Conservation (phyloP, 1,140 invertebrate species). For the Brachionus rubens region DNA sequence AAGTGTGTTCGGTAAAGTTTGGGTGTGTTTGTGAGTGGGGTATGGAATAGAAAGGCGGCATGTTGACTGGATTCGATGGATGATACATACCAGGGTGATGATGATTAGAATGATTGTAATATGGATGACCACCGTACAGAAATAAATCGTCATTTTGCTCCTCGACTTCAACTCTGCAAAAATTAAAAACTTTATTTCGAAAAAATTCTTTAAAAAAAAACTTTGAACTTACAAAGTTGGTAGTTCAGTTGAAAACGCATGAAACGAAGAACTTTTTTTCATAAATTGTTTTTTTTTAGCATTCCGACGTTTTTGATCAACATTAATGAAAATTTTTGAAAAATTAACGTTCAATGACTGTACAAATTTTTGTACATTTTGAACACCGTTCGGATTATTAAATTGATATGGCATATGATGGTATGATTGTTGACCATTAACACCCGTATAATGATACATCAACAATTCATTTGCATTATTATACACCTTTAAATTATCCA, state of each 20-base stretch:
- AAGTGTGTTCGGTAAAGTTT: constrained; percentile 29
- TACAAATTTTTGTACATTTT: constrained; percentile 47
- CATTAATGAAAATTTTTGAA: constrained; percentile 32
- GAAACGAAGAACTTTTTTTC: constrained; percentile 45
- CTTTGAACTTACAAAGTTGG: constrained; percentile 34
- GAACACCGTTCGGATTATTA: constrained; percentile 35
- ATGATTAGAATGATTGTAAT: constrained; percentile 13
- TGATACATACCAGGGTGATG: background rate
- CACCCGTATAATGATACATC: background rate
- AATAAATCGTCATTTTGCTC: constrained; percentile 44
- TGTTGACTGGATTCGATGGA: background rate
- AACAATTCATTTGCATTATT: constrained; percentile 23
- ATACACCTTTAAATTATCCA: constrained; percentile 35
- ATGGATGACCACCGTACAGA: constrained; percentile 15
- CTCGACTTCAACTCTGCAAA: constrained; percentile 36
- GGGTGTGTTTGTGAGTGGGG: constrained; percentile 35
- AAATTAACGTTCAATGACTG: constrained; percentile 25
- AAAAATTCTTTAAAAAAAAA: background rate
- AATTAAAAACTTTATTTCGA: background rate
- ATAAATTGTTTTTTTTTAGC: constrained; percentile 41
- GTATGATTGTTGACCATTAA: background rate
- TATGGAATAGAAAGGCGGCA: background rate
- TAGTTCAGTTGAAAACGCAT: constrained; percentile 28
- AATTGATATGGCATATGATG: background rate
- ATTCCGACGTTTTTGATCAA: constrained; percentile 7